These are phyloP conservation scores for Trachymyrmex cornetzi DNA, from an alignment of 1,140 invertebrate species.

Conservation along the genomic window DNA sequence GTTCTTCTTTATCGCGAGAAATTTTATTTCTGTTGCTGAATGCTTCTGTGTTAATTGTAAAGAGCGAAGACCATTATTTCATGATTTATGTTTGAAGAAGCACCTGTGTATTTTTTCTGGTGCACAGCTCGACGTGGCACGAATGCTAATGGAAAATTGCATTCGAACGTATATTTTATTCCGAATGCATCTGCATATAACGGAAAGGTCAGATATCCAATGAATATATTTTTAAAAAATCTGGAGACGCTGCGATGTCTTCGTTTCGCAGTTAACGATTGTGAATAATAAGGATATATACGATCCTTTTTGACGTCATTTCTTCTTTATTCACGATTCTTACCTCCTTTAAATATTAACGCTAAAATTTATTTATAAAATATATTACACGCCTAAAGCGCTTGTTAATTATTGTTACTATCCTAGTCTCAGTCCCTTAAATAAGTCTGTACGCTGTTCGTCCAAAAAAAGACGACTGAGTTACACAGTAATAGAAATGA, in stretches of 20 bases:
- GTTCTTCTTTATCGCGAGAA: neutral
- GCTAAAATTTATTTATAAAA: neutral
- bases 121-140: conserved; percentile 1
- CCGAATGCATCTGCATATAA: neutral
- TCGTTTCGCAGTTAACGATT: neutral
- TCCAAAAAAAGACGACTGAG: neutral
- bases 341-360: neutral
- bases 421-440: neutral
- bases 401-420: neutral
- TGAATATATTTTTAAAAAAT: neutral
- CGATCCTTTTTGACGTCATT: neutral
- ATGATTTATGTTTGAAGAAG: conserved; percentile 29
- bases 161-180: neutral
- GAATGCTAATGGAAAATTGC: conserved; percentile 7
- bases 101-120: conserved; percentile 12
- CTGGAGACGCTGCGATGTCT: neutral
- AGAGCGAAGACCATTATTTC: conserved; percentile 5
- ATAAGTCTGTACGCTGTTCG: neutral
- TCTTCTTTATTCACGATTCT: neutral
- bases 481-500: conserved; percentile 43
- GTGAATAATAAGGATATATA: neutral
- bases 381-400: neutral
- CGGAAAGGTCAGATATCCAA: neutral
- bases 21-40: neutral
- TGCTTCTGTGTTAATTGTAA: conserved; percentile 28